Base-by-base conservation (phyloP, 2,888 invertebrate species). In the Anoncus sp. region DNA sequence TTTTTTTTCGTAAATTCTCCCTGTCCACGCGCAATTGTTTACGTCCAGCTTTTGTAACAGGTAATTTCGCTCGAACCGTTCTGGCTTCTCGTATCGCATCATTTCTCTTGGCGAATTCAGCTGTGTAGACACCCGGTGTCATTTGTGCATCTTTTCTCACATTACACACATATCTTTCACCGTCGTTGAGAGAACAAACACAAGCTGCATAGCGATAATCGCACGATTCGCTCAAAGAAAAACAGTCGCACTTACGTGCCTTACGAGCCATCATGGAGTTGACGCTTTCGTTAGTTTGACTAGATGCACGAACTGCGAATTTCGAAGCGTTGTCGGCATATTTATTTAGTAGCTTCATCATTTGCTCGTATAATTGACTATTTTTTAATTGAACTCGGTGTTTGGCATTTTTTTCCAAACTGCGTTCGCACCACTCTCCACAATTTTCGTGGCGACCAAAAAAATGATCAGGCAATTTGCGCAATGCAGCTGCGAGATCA, bases 391-490 rank as follows among this genome's bases (percentile, higher is more conserved):
- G n/a, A 43, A 38, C 45, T 22, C 18, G 20, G 9, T 60, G 35
- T 45, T 60, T 40, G 18, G 6, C 22, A 22, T 7, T 38, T 22
- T 31, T 38, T 5, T 7, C 70, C 59, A 65, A 18, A 14, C 12
- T 16, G 74, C 75, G 38, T 70, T 75, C 12, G 62, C 69, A 62
- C 66, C 75, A 53, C 24, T 53, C 27, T 22, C 53, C 27, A 12
- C 53, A 53, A 27, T 53, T 53, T 53, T 53, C 53, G 51, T 72
- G 75, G 10, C 57, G 16, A 49, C 49, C 24, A 65, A 66, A 79
- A 35, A 72, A 24, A 60, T 79, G 76, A 63, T 76, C 62, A 9
- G 75, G 77, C 16, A 77, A 65, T 38, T 49, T 47, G 18, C 40
- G 31, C 35, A 77, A 20, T 60, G 69, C 55, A 45, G n/a, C 59